Evolutionary conservation across 2,797 vertebrate species (phyloP).

Genomic region (Pipistrellus nathusii): DNA sequence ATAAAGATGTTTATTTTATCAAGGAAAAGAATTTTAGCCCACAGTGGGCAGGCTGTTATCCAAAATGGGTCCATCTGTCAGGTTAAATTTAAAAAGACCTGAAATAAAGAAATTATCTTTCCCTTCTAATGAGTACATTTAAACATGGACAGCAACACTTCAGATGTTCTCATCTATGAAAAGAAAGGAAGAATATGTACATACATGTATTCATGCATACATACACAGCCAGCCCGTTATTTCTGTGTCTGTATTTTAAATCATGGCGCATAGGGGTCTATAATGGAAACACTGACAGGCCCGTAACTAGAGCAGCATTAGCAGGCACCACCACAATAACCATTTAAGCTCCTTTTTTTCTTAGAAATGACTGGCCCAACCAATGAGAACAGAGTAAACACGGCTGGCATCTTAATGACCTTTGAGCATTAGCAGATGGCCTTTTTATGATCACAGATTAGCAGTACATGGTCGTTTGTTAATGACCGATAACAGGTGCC

Average conservation of each 20-base stretch:
- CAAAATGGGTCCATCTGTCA: background rate
- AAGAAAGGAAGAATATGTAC: background rate
- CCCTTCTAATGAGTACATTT: conserved; percentile 16
- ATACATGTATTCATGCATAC: background rate
- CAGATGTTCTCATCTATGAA: background rate
- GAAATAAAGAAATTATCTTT: conserved; percentile 40
- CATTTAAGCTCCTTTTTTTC: conserved; percentile 81
- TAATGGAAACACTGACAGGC: conserved; percentile 79
- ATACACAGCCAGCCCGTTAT: background rate
- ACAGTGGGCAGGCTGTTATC: background rate
- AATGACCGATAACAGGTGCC: conserved; percentile 88
- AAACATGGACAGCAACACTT: background rate
- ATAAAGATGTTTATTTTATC: conserved; percentile 27
- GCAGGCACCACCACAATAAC: conserved; percentile 82
- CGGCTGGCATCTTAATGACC: conserved; percentile 88
- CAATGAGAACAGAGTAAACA: conserved; percentile 84
- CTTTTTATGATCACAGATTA: conserved; percentile 89
- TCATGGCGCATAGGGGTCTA: conserved; percentile 51
- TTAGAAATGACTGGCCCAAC: conserved; percentile 80
- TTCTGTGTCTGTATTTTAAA: conserved; percentile 72
- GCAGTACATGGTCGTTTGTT: conserved; percentile 85
- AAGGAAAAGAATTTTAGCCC: conserved; percentile 10
- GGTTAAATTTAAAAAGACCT: background rate
- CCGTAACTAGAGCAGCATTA: conserved; percentile 29
- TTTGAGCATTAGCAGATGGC: conserved; percentile 90